phyloP scores from a whole-genome alignment of 2,888 invertebrate species.

The Gordius sp. region DNA sequence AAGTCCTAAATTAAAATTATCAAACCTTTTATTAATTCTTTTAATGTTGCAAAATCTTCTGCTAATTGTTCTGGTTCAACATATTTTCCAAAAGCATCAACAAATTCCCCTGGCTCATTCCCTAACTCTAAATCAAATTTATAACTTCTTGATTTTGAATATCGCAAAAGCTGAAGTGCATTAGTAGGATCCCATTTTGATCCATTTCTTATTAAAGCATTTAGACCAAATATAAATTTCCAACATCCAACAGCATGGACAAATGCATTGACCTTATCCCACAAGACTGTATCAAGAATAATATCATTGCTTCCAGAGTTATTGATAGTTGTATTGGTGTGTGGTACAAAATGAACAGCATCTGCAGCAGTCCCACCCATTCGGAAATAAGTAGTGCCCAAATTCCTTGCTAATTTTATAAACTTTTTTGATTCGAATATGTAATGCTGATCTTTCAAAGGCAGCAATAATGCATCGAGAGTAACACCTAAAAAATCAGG shows the following conservation, averaged over 20 bases:
- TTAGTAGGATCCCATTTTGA: not conserved
- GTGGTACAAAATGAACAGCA: not conserved
- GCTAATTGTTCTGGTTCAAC: not conserved
- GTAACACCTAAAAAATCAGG: not conserved
- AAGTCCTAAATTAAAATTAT: not conserved
- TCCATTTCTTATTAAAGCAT: slow-evolving; percentile 10
- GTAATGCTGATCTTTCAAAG: not conserved
- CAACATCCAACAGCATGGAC: not conserved
- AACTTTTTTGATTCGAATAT: not conserved
- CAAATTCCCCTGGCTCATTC: not conserved
- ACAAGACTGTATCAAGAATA: not conserved
- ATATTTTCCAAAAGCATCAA: not conserved
- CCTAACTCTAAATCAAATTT: not conserved
- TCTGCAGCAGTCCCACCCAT: slow-evolving; percentile 13
- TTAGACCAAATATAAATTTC: slow-evolving; percentile 12
- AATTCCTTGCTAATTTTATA: slow-evolving; percentile 10
- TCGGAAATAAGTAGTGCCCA: not conserved
- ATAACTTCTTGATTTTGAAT: not conserved
- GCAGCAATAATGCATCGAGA: not conserved
- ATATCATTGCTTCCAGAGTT: not conserved
- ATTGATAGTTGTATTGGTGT: not conserved
- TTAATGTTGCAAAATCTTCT: slow-evolving; percentile 1
- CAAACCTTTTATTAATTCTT: not conserved
- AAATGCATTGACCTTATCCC: slow-evolving; percentile 3
- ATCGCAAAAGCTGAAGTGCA: not conserved